Percentiles rank a stretch among this genome's conserved stretches.
These are phyloP conservation scores for Paraplagusia blochii DNA, from an alignment of 2,113 vertebrate genomes.

Conservation along the genomic window DNA sequence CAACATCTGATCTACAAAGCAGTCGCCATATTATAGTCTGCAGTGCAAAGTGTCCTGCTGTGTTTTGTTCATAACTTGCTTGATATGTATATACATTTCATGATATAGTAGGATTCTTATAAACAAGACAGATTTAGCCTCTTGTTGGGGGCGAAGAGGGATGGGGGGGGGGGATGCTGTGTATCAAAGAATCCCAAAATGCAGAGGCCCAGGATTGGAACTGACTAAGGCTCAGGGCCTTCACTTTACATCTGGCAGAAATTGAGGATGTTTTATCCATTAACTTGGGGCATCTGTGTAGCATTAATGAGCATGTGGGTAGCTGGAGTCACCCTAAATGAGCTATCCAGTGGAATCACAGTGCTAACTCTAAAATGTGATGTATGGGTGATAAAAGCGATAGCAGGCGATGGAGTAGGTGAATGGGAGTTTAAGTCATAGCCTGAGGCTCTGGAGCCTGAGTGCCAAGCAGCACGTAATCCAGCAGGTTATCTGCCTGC, in stretches of 20 bases:
- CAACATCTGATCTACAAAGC: slow-evolving; percentile 28
- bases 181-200: background rate
- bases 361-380: slow-evolving; percentile 41
- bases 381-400: slow-evolving; percentile 37
- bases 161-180: background rate
- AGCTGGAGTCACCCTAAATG: slow-evolving; percentile 36
- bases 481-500: slow-evolving; percentile 11
- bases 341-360: slow-evolving; percentile 31
- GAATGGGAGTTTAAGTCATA: slow-evolving; percentile 33
- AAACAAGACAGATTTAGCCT: background rate
- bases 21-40: slow-evolving; percentile 24
- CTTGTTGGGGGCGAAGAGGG: background rate
- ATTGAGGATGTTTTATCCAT: slow-evolving; percentile 29
- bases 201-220: slow-evolving; percentile 12
- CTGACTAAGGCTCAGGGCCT: slow-evolving; percentile 8
- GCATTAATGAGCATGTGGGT: slow-evolving; percentile 46
- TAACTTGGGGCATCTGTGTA: slow-evolving; percentile 42
- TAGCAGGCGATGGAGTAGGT: slow-evolving; percentile 27
- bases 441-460: slow-evolving; percentile 46
- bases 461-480: slow-evolving; percentile 16
- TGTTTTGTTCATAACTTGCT: slow-evolving; percentile 1
- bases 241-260: slow-evolving; percentile 43
- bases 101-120: slow-evolving; percentile 1
- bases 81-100: slow-evolving; percentile 6
- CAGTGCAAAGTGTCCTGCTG: slow-evolving; percentile 13